Evolutionary conservation across 2,797 vertebrate species (phyloP).

Genomic region (Aldrovandia affinis): DNA sequence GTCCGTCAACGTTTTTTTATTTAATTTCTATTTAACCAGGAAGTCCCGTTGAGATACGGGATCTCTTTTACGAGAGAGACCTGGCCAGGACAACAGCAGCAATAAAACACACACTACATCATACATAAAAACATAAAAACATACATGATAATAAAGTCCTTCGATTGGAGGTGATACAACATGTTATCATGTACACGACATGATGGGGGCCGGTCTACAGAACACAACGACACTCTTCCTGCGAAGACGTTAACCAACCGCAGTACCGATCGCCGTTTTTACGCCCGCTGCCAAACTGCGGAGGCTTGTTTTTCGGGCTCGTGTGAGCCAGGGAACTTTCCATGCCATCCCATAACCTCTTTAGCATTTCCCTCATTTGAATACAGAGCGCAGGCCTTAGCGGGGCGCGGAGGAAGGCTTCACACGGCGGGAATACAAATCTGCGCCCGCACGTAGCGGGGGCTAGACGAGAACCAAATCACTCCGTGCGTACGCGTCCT

Average conservation of each 20-base stretch:
- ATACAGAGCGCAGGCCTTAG: constrained; percentile 14
- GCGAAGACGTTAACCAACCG: constrained; percentile 10
- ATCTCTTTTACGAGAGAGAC: too few relatives aligned
- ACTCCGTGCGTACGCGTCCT: constrained; percentile 58
- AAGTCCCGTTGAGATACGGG: too few relatives aligned
- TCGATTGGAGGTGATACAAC: too few relatives aligned
- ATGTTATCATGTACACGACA: too few relatives aligned
- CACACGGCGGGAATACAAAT: constrained; percentile 20
- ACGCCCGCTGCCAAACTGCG: neutral
- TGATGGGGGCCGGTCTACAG: too few relatives aligned
- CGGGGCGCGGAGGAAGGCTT: neutral
- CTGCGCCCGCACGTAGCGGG: constrained; percentile 16
- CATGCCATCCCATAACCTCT: constrained; percentile 14
- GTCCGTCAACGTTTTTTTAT: constrained; percentile 1
- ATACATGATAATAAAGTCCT: too few relatives aligned
- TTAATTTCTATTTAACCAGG: too few relatives aligned
- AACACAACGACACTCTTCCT: too few relatives aligned
- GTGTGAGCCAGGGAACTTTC: constrained; percentile 17
- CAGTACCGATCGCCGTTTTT: constrained; percentile 9
- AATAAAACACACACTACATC: too few relatives aligned
- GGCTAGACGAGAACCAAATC: constrained; percentile 34
- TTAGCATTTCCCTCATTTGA: constrained; percentile 25
- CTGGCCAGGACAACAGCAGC: too few relatives aligned
- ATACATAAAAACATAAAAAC: too few relatives aligned
- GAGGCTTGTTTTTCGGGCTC: constrained; percentile 1